Conservation (phyloP, 1,140 invertebrate genomes). For the Drosophila lowei region DNA sequence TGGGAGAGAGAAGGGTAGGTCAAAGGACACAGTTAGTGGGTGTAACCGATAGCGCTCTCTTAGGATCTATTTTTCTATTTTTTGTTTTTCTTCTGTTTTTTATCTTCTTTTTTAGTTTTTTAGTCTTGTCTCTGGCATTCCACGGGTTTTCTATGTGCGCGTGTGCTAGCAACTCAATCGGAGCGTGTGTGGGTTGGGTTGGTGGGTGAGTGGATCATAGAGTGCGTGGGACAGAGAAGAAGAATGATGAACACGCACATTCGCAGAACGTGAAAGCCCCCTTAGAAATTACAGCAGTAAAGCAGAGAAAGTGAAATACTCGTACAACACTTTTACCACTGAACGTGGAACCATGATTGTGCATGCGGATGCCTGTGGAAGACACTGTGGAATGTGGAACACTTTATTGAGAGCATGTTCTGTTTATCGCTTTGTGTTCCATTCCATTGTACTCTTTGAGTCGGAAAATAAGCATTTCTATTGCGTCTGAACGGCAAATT, state of each 20-base stretch:
- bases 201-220: conserved; percentile 3
- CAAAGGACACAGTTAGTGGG: conserved; percentile 17
- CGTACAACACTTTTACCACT: too few species aligned
- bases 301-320: too few species aligned
- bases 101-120: neutral
- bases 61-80: conserved; percentile 14
- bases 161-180: conserved; percentile 77
- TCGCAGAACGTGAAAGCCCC: neutral
- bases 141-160: conserved; percentile 73
- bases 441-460: too few species aligned
- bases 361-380: too few species aligned
- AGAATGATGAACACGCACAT: conserved; percentile 3
- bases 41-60: conserved; percentile 8
- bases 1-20: neutral
- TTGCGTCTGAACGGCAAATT: too few species aligned
- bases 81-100: conserved; percentile 19
- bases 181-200: conserved; percentile 43
- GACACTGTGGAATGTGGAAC: too few species aligned
- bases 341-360: too few species aligned
- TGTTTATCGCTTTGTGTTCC: too few species aligned
- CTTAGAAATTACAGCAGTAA: too few species aligned
- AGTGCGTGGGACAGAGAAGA: conserved; percentile 34
- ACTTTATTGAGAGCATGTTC: too few species aligned
- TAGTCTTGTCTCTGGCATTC: conserved; percentile 43
- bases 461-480: too few species aligned